Percentiles rank a stretch among this genome's conserved stretches.
Evolutionary conservation across 2,797 vertebrate genomes (phyloP).

Genomic region (Poeciliopsis paucimaculata): DNA sequence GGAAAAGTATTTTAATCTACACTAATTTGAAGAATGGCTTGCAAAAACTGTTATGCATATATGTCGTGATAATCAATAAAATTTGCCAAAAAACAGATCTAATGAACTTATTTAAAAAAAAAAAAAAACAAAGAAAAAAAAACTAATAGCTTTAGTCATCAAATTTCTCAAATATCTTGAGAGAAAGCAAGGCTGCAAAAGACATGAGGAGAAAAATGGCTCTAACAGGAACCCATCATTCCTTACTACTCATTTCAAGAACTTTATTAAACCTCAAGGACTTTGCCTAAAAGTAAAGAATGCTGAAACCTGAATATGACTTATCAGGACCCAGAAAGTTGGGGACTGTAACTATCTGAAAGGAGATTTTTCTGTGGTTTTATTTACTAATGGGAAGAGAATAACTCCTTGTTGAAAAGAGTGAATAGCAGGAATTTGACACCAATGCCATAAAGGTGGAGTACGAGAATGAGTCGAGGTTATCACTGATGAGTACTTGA

Average conservation of each 20-base stretch:
- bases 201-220: background rate
- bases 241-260: background rate
- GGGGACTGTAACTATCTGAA: background rate
- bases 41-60: background rate
- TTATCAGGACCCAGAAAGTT: background rate
- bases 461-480: background rate
- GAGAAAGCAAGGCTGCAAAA: background rate
- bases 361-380: background rate
- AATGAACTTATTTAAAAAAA: background rate
- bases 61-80: background rate
- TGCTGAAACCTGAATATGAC: background rate
- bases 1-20: background rate
- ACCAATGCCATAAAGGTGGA: background rate
- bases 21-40: background rate
- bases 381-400: background rate
- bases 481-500: background rate
- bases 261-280: background rate
- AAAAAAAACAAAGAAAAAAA: too few species aligned
- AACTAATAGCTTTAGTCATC: background rate
- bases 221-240: background rate
- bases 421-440: background rate
- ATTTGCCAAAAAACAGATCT: background rate
- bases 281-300: background rate
- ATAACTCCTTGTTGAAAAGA: background rate
- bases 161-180: background rate